A percentile compares a stretch with the other conserved stretches of the same genome.
phyloP scores from a whole-genome alignment of 1,140 invertebrate genomes.

The Leptinotarsa lineolata region DNA sequence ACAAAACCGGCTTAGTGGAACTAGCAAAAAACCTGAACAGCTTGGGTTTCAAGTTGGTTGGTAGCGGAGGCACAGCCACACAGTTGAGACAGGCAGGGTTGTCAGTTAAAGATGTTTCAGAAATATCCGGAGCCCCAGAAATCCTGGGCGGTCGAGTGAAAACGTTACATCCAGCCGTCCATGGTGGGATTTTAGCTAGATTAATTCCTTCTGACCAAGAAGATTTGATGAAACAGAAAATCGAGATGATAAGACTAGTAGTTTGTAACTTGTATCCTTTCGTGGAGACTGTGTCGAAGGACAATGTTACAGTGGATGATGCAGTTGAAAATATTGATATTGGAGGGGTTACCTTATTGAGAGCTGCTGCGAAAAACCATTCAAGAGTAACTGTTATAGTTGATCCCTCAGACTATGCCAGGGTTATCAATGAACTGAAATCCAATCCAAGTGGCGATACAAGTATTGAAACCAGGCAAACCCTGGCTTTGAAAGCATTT shows the following conservation, averaged over 20 bases:
- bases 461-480: constrained; percentile 74
- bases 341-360: constrained; percentile 90
- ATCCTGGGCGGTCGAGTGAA: constrained; percentile 97
- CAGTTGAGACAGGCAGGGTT: constrained; percentile 79
- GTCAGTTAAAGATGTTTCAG: constrained; percentile 79
- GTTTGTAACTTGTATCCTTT: constrained; percentile 98
- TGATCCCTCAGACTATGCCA: constrained; percentile 88
- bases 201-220: constrained; percentile 75
- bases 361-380: constrained; percentile 98
- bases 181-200: constrained; percentile 79
- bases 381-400: constrained; percentile 92
- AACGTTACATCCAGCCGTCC: constrained; percentile 94
- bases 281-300: constrained; percentile 82
- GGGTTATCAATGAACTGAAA: constrained; percentile 70
- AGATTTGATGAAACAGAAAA: constrained; percentile 80
- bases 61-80: constrained; percentile 92
- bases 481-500: constrained; percentile 88
- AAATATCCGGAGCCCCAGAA: constrained; percentile 86
- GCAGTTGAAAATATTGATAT: constrained; percentile 98
- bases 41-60: constrained; percentile 84
- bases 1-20: constrained; percentile 85
- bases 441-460: constrained; percentile 66
- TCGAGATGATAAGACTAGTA: constrained; percentile 77
- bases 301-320: constrained; percentile 80
- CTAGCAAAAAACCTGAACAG: constrained; percentile 77